phyloP scores from a whole-genome alignment of 1,140 invertebrate genomes.

The Drosophila lacertosa region DNA sequence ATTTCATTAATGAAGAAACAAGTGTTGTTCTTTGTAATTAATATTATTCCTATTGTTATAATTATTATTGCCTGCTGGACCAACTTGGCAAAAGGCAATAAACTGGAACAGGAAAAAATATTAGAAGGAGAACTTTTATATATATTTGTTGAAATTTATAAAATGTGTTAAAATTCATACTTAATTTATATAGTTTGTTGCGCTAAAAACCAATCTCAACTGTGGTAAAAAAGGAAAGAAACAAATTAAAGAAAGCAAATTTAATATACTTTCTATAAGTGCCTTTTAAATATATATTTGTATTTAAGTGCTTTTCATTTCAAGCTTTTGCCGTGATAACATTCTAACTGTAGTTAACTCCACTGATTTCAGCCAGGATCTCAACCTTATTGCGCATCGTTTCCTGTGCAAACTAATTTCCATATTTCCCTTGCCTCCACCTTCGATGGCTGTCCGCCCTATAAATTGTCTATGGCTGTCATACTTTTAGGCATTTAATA shows the following conservation, averaged over 20 bases:
- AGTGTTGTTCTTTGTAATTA: conserved; percentile 17
- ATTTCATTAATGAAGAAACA: conserved; percentile 65
- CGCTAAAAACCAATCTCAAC: no score
- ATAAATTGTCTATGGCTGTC: conserved; percentile 80
- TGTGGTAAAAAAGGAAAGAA: no score
- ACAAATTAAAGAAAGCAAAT: no score
- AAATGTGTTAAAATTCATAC: no score
- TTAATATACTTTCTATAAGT: background rate
- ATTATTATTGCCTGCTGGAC: conserved; percentile 4
- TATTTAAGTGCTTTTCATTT: background rate
- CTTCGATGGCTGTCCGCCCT: conserved; percentile 5
- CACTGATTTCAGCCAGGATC: conserved; percentile 26
- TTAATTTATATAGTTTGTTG: no score
- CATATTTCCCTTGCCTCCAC: conserved; percentile 41
- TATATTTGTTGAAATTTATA: conserved; percentile 2
- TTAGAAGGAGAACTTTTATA: no score
- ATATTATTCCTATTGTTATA: background rate
- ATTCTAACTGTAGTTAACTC: conserved; percentile 8
- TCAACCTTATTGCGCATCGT: background rate
- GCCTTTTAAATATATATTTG: background rate
- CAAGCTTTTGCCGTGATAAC: background rate
- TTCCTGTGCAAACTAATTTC: conserved; percentile 37
- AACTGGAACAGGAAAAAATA: no score
- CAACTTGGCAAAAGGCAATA: no score
- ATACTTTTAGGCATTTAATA: conserved; percentile 83